phyloP scores from a whole-genome alignment of 2,888 invertebrate species.

The Meloe dianella region DNA sequence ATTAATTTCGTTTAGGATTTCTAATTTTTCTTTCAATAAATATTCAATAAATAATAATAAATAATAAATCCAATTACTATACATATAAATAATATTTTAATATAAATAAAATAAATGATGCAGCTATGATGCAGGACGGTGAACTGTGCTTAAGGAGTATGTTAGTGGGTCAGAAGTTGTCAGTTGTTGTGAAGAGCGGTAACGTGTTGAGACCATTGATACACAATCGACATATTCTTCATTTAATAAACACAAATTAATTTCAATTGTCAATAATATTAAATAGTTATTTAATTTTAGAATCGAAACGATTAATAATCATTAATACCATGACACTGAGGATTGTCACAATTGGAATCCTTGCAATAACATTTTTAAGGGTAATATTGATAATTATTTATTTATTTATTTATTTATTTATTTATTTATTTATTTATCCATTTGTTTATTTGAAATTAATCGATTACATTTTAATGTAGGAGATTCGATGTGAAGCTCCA shows the following conservation, averaged over 20 bases:
- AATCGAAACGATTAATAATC: slow-evolving; percentile 48
- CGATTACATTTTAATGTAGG: slow-evolving; percentile 64
- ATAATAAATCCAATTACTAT: too few relatives aligned
- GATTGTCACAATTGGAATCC: slow-evolving; percentile 44
- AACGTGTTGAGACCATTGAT: slow-evolving; percentile 27
- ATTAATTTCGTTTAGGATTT: too few relatives aligned
- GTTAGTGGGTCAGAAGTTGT: slow-evolving; percentile 58
- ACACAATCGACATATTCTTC: slow-evolving; percentile 23
- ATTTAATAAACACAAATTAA: slow-evolving; percentile 16
- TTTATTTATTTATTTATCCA: too few relatives aligned
- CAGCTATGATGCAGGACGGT: slow-evolving; percentile 47
- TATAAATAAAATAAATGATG: slow-evolving; percentile 25
- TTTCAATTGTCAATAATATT: slow-evolving; percentile 44
- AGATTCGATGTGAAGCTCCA: slow-evolving; percentile 78
- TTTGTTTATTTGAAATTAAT: slow-evolving; percentile 17
- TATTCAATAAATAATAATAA: too few relatives aligned
- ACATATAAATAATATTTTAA: too few relatives aligned
- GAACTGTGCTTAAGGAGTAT: slow-evolving; percentile 56
- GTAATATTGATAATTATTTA: slow-evolving; percentile 39
- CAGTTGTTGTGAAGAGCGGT: slow-evolving; percentile 48
- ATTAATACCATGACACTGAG: slow-evolving; percentile 50
- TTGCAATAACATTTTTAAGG: slow-evolving; percentile 48
- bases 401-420: too few relatives aligned
- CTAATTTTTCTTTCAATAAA: too few relatives aligned
- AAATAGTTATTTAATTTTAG: slow-evolving; percentile 54